Evolutionary conservation across 1,140 invertebrate genomes (phyloP).

Genomic region (Leptonema lineaticorne): DNA sequence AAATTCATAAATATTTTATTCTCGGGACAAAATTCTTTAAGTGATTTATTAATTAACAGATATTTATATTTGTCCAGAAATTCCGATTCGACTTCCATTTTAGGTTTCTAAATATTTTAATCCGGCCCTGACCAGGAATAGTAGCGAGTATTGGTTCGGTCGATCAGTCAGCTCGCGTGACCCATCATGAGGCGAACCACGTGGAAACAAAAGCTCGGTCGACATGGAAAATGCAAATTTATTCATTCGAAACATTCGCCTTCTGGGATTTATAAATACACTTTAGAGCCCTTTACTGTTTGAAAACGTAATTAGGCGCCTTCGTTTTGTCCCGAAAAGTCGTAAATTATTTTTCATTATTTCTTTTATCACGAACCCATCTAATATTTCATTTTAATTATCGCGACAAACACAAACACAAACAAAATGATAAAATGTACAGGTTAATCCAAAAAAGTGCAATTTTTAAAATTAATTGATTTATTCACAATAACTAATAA

Average conservation of each 20-base stretch:
- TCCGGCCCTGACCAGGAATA: no score
- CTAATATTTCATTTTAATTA: conserved; percentile 37
- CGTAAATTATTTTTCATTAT: conserved; percentile 42
- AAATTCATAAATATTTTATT: no score
- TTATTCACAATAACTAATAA: no score
- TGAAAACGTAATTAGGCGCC: conserved; percentile 39
- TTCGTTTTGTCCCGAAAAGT: conserved; percentile 37
- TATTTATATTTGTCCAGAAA: no score
- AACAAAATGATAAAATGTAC: not conserved
- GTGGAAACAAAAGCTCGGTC: conserved; percentile 28
- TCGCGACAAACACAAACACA: not conserved
- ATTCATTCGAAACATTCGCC: conserved; percentile 37
- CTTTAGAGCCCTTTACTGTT: conserved; percentile 27
- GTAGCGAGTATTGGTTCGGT: not conserved
- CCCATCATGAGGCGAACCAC: conserved; percentile 12
- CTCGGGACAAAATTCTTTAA: no score
- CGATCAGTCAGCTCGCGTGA: conserved; percentile 32
- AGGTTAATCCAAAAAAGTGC: no score
- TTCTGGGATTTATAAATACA: conserved; percentile 34
- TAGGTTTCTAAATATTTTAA: no score
- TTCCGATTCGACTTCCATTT: no score
- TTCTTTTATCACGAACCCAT: conserved; percentile 38
- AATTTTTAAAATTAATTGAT: no score
- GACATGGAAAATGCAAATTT: conserved; percentile 40
- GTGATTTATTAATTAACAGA: no score